Evolutionary conservation across 2,888 invertebrate genomes (phyloP).

Genomic region (Epistrophe grossulariae): DNA sequence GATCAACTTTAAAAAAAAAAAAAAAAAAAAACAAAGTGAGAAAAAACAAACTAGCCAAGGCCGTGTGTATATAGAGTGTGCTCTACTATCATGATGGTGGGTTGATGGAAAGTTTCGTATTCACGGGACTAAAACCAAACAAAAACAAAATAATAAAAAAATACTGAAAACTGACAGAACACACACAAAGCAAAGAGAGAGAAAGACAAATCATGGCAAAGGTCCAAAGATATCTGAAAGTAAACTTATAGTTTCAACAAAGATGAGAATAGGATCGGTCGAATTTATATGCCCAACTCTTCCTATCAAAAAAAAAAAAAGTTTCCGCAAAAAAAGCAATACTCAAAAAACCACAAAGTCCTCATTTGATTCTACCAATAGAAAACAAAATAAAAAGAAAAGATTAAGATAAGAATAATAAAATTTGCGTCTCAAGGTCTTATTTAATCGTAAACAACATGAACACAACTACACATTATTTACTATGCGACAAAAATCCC

Average conservation of each 20-base stretch:
- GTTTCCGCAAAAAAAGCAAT: not conserved
- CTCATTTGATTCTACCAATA: not conserved
- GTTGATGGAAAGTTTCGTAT: slow-evolving; percentile 28
- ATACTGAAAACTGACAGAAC: slow-evolving; percentile 9
- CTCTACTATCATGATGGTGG: slow-evolving; percentile 8
- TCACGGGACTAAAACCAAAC: slow-evolving; percentile 8
- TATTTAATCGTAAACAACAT: slow-evolving; percentile 42
- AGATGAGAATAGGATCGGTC: not conserved
- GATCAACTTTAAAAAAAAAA: slow-evolving; percentile 25
- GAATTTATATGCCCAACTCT: not conserved
- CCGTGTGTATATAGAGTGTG: not conserved
- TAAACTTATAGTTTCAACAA: slow-evolving; percentile 1
- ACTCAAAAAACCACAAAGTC: not conserved
- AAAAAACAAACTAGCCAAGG: slow-evolving; percentile 28
- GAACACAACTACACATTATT: slow-evolving; percentile 18
- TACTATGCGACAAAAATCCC: slow-evolving; percentile 45
- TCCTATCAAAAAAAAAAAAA: slow-evolving; percentile 6
- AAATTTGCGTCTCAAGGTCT: slow-evolving; percentile 49
- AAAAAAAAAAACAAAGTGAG: not conserved
- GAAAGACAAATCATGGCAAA: slow-evolving; percentile 21
- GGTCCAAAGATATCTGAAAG: slow-evolving; percentile 25
- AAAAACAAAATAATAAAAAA: slow-evolving; percentile 28
- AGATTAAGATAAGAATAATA: slow-evolving; percentile 12
- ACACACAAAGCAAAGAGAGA: not conserved
- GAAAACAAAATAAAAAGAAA: not conserved